Base-by-base conservation (phyloP, 2,797 vertebrate species). In the Enteromius argenteus region DNA sequence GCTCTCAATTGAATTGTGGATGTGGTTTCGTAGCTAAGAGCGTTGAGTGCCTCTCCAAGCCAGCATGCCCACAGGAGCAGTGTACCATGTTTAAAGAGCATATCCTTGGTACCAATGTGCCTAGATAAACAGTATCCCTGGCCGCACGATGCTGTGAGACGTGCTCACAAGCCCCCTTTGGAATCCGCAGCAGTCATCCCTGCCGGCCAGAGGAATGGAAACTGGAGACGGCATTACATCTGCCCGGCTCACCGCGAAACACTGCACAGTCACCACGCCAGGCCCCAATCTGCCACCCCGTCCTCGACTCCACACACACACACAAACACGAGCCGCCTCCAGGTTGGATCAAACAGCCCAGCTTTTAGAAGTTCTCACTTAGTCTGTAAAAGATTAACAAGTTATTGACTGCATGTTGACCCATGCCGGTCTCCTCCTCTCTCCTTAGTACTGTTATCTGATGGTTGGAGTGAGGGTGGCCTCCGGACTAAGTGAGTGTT, bases 11-110 rank as follows among this genome's bases (percentile, higher is more conserved):
- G 92, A 94, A 94, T 93, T 83, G 88, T 87, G 86, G 86, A 85
- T 88, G 91, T 93, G 91, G 91, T 94, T 94, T 88, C 86, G 85
- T 64, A 89, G 91, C 94, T 94, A 49, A 82, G 80, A 85, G 79
- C 23, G 69, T 67, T 68, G 80, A 89, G 85, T 79, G 68, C 49
- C 53, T 49, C 46, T 88, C 71, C 85, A 81, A 84, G 77, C 85
- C 83, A 79, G 79, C 67, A 69, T 83, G 76, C 79, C 83, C 85
- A 78, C 68, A 83, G 84, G 81, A 80, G 60, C 60, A 84, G 72
- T 81, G 35, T 87, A 80, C 86, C 80, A 83, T 86, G 44, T 77
- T 86, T 84, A 80, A 89, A 83, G 49, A 80, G 82, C 83, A 84
- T 78, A 82, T 81, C 80, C 86, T 83, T 73, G 69, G 74, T 84